Percentiles rank a stretch among this genome's conserved stretches.
Evolutionary conservation across 2,797 vertebrate species (phyloP).

Genomic region (Poecilia velifera): DNA sequence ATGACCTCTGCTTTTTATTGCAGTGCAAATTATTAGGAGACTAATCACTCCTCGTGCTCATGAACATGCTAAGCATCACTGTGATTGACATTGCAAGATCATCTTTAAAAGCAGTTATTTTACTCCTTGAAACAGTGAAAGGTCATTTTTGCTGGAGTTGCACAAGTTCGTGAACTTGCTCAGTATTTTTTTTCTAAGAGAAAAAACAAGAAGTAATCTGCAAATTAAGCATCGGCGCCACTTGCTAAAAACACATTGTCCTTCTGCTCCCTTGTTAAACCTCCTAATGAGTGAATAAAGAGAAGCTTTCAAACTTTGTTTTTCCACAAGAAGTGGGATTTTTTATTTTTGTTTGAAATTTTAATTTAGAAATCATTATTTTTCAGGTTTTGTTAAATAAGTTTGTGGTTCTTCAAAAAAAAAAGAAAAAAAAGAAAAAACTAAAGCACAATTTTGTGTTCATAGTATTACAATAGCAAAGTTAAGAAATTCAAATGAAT

Average conservation of each 20-base stretch:
- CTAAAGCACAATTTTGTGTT: background rate
- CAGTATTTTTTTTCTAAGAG: background rate
- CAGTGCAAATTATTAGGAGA: background rate
- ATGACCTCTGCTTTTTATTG: background rate
- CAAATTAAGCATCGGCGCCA: background rate
- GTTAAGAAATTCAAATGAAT: background rate
- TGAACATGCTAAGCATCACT: background rate
- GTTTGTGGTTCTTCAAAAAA: background rate
- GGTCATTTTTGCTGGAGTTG: background rate
- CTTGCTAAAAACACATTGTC: background rate
- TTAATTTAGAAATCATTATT: background rate
- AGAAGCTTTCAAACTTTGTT: background rate
- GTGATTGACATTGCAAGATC: background rate
- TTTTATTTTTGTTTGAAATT: background rate
- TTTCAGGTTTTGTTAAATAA: background rate
- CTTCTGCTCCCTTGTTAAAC: background rate
- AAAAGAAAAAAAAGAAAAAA: no score
- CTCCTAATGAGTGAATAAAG: background rate
- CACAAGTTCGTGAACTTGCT: background rate
- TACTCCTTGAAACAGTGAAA: background rate
- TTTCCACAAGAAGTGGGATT: background rate
- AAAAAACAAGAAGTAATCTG: background rate
- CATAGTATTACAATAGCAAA: background rate
- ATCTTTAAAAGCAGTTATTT: background rate
- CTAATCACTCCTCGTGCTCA: background rate